These are phyloP conservation scores for Poecilia velifera DNA, from an alignment of 2,797 vertebrate species.

Conservation along the genomic window DNA sequence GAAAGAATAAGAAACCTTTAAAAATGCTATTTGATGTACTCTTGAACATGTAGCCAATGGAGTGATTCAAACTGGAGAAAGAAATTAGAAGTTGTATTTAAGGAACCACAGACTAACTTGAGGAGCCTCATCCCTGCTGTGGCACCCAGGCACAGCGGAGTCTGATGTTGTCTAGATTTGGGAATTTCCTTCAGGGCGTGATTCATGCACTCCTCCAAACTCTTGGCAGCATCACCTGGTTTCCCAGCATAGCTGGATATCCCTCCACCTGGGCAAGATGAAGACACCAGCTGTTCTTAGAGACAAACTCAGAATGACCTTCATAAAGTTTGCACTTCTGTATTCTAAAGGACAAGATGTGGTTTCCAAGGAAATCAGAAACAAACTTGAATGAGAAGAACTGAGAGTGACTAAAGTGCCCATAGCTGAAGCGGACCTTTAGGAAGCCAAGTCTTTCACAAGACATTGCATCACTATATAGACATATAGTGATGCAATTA, in stretches of 20 bases:
- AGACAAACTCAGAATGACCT: constrained; percentile 12
- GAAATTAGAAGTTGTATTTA: not conserved
- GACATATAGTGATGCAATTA: not conserved
- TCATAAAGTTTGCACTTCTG: constrained; percentile 10
- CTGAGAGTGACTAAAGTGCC: not conserved
- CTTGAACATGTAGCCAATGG: not conserved
- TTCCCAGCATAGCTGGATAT: constrained; percentile 83
- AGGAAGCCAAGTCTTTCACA: constrained; percentile 21
- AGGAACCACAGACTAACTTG: constrained; percentile 38
- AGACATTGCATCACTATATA: not conserved
- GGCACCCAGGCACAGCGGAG: constrained; percentile 83
- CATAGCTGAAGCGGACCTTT: constrained; percentile 13
- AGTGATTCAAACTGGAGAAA: not conserved
- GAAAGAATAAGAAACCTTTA: not conserved
- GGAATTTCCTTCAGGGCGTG: constrained; percentile 77
- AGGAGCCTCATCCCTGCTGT: constrained; percentile 83
- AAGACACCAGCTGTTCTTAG: constrained; percentile 8
- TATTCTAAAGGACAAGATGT: not conserved
- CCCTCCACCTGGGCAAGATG: constrained; percentile 74
- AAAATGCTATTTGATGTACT: not conserved
- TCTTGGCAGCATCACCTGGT: constrained; percentile 71
- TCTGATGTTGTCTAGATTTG: constrained; percentile 69
- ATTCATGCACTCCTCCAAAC: constrained; percentile 79
- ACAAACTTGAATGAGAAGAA: constrained; percentile 27
- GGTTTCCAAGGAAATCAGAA: constrained; percentile 31